A percentile compares a stretch with the other conserved stretches of the same genome.
Evolutionary conservation across 2,797 vertebrate species (phyloP).

Genomic region (Paguma larvata): DNA sequence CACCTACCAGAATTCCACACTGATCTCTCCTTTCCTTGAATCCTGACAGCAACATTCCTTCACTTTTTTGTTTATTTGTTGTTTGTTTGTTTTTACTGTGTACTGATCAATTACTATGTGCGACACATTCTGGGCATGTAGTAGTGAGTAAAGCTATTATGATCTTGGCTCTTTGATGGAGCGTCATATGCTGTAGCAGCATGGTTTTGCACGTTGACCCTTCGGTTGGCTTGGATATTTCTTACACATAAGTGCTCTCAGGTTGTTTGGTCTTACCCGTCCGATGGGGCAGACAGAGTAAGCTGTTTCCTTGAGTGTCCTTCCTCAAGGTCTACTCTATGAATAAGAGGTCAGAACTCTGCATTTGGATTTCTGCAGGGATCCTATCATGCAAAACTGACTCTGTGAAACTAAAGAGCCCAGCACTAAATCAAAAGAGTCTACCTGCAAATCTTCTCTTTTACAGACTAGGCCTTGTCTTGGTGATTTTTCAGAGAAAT

Average conservation of each 20-base stretch:
- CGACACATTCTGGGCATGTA: background rate
- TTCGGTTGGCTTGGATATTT: background rate
- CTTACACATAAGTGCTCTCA: background rate
- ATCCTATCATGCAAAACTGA: background rate
- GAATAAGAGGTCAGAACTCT: background rate
- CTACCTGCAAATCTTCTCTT: background rate
- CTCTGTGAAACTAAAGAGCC: background rate
- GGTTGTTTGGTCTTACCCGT: background rate
- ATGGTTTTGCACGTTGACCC: background rate
- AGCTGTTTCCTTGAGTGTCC: background rate
- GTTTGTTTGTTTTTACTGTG: background rate
- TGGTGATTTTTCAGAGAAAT: constrained; percentile 47
- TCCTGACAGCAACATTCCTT: background rate
- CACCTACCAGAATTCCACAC: background rate
- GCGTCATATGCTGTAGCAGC: background rate
- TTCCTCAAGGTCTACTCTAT: background rate
- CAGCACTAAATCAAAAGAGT: constrained; percentile 9
- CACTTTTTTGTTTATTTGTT: background rate
- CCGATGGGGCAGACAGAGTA: background rate
- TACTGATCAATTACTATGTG: background rate
- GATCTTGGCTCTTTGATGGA: constrained; percentile 12
- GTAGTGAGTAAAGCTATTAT: background rate
- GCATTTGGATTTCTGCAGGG: constrained; percentile 18
- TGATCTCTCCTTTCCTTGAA: background rate
- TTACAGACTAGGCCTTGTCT: background rate